phyloP scores from a whole-genome alignment of 2,888 invertebrate species.

The Tromatobia lineatoria region DNA sequence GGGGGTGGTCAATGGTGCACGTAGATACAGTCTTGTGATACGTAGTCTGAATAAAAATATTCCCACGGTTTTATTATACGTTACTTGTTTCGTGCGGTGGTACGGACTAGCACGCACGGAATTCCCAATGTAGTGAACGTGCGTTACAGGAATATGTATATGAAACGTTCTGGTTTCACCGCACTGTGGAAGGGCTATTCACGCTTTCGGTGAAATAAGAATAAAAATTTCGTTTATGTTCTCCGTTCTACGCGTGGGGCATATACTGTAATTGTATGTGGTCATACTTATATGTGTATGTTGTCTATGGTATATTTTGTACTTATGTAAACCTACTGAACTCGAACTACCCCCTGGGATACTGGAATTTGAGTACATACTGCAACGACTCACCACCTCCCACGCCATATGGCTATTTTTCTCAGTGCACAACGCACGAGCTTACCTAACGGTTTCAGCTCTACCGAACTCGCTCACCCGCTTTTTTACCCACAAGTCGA shows the following conservation, averaged over 20 bases:
- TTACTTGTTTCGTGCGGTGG: slow-evolving; percentile 38
- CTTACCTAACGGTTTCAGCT: slow-evolving; percentile 58
- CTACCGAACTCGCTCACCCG: slow-evolving; percentile 28
- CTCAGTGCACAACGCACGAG: slow-evolving; percentile 48
- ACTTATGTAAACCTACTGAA: slow-evolving; percentile 39
- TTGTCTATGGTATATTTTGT: slow-evolving; percentile 13
- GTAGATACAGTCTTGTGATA: slow-evolving; percentile 55
- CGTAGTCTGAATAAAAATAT: slow-evolving; percentile 33
- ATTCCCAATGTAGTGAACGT: slow-evolving; percentile 43
- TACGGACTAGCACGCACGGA: slow-evolving; percentile 42
- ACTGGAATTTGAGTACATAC: slow-evolving; percentile 41
- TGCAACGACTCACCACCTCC: slow-evolving; percentile 56
- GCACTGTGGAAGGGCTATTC: slow-evolving; percentile 7
- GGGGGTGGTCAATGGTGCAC: slow-evolving; percentile 49
- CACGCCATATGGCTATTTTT: slow-evolving; percentile 74
- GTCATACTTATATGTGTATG: slow-evolving; percentile 24
- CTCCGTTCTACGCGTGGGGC: slow-evolving; percentile 40
- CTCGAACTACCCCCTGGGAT: slow-evolving; percentile 53
- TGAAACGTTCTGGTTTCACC: slow-evolving; percentile 47
- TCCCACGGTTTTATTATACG: slow-evolving; percentile 60
- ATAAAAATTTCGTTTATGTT: slow-evolving; percentile 25
- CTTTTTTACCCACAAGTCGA: slow-evolving; percentile 43
- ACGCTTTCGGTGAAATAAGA: slow-evolving; percentile 38
- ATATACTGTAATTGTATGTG: slow-evolving; percentile 54
- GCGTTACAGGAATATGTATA: slow-evolving; percentile 28